Evolutionary conservation across 1,140 invertebrate species (phyloP).

Genomic region (Brachionus manjavacas): DNA sequence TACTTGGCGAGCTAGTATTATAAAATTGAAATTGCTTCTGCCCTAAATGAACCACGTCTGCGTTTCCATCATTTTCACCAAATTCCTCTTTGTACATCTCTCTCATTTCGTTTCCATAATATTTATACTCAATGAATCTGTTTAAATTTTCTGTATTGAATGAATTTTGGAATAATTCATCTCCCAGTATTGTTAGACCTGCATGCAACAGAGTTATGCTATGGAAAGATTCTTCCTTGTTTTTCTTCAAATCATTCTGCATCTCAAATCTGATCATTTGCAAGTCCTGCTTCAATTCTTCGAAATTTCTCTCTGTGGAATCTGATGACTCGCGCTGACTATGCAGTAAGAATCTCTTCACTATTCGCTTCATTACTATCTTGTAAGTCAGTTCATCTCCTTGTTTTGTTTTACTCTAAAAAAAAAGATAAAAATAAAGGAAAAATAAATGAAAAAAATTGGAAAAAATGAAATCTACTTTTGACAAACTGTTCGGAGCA

Average conservation of each 20-base stretch:
- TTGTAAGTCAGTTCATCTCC: slow-evolving; percentile 18
- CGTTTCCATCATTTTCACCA: background rate
- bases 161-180: slow-evolving; percentile 33
- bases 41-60: background rate
- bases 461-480: background rate
- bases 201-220: slow-evolving; percentile 28
- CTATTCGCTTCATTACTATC: slow-evolving; percentile 34
- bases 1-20: background rate
- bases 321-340: slow-evolving; percentile 34
- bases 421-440: background rate
- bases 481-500: background rate
- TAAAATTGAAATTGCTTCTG: background rate
- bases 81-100: slow-evolving; percentile 40
- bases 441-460: background rate
- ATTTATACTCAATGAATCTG: slow-evolving; percentile 30
- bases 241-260: slow-evolving; percentile 32
- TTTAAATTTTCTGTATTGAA: background rate
- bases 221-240: slow-evolving; percentile 39
- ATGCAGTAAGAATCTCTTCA: slow-evolving; percentile 41
- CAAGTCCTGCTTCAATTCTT: slow-evolving; percentile 42
- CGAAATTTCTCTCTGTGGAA: slow-evolving; percentile 37
- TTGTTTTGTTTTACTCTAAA: background rate
- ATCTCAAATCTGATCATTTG: slow-evolving; percentile 42
- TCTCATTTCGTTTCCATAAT: slow-evolving; percentile 34
- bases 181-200: slow-evolving; percentile 13